Evolutionary conservation across 2,113 vertebrate species (phyloP).

Genomic region (Tyrannus savana): DNA sequence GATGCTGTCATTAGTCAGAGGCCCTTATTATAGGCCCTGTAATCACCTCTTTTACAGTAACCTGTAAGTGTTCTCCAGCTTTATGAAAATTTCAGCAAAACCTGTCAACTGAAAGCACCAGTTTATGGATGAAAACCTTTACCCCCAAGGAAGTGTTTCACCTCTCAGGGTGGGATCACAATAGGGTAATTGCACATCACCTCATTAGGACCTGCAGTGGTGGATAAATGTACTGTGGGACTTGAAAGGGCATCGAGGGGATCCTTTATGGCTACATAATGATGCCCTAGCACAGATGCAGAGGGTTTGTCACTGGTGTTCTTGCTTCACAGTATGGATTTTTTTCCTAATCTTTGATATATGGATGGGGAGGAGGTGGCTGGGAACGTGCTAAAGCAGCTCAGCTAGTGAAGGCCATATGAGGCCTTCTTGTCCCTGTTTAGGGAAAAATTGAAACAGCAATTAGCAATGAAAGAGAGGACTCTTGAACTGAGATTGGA

Average conservation of each 20-base stretch:
- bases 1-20: background rate
- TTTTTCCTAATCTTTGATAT: background rate
- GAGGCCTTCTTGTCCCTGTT: background rate
- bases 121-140: background rate
- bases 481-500: background rate
- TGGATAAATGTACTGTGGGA: background rate
- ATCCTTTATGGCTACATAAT: background rate
- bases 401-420: background rate
- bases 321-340: background rate
- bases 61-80: background rate
- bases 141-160: background rate
- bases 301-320: background rate
- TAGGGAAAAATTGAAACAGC: background rate
- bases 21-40: background rate
- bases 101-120: background rate
- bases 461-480: background rate
- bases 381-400: background rate
- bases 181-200: background rate
- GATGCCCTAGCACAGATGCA: background rate
- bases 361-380: background rate
- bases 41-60: background rate
- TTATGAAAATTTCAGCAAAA: background rate
- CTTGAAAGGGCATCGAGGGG: background rate
- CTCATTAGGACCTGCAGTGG: rapidly evolving
- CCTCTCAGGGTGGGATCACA: background rate